Conservation (phyloP, 2,113 vertebrate species). For the Pseudonaja textilis region DNA sequence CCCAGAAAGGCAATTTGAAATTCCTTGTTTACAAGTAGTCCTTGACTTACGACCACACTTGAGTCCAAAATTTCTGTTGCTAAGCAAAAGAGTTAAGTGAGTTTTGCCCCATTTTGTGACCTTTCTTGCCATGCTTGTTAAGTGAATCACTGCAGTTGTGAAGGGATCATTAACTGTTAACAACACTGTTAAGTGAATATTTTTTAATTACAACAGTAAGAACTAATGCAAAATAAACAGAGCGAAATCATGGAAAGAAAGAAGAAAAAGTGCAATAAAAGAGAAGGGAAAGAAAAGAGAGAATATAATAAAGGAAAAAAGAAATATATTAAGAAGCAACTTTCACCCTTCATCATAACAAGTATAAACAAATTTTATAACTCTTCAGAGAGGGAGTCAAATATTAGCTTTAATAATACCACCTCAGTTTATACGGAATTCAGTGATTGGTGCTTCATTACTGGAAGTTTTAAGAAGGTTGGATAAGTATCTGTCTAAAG, state of each 20-base stretch:
- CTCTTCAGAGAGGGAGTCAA: not conserved
- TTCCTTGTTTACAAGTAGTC: not conserved
- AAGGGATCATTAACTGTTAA: not conserved
- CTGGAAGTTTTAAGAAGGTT: no score
- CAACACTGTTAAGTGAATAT: not conserved
- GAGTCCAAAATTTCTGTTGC: not conserved
- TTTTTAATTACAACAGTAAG: not conserved
- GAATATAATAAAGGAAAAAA: not conserved
- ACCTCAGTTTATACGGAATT: not conserved
- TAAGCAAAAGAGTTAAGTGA: not conserved
- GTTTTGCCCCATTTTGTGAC: not conserved
- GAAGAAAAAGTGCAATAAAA: not conserved
- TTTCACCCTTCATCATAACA: not conserved
- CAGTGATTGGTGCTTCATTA: no score
- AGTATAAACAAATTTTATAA: not conserved
- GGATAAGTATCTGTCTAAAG: no score
- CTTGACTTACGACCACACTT: not conserved
- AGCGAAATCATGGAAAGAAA: not conserved
- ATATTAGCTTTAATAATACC: not conserved
- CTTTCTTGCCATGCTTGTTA: not conserved
- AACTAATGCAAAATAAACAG: not conserved
- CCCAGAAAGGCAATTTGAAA: not conserved
- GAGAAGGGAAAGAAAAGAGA: not conserved
- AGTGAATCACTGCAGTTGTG: not conserved
- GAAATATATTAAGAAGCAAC: not conserved